Percentiles rank a stretch among this genome's conserved stretches.
phyloP scores from a whole-genome alignment of 1,140 invertebrate genomes.

The Trichogramma pretiosum region DNA sequence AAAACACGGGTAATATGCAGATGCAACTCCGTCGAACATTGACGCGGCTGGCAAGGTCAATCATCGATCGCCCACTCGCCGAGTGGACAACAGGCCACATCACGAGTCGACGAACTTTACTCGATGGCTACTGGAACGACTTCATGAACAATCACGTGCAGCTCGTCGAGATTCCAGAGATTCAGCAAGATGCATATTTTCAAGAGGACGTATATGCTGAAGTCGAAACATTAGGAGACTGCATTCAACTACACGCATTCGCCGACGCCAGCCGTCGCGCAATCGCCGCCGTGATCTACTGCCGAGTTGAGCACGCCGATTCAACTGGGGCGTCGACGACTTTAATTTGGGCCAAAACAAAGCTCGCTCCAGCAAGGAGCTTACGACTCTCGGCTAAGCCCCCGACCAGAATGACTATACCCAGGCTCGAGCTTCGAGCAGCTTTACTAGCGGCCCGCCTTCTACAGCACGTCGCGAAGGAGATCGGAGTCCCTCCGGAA shows the following conservation, averaged over 20 bases:
- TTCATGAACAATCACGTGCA: neutral
- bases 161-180: too few relatives aligned
- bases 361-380: neutral
- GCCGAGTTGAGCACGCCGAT: neutral
- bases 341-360: neutral
- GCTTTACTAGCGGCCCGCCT: neutral
- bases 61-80: too few relatives aligned
- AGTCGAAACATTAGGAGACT: too few relatives aligned
- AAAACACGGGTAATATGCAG: too few relatives aligned
- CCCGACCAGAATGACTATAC: neutral
- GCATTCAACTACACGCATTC: neutral
- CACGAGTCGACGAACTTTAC: neutral
- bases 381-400: neutral
- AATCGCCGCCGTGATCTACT: neutral
- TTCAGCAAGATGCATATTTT: too few relatives aligned
- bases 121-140: neutral
- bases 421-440: neutral
- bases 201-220: too few relatives aligned
- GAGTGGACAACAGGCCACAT: neutral
- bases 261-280: neutral
- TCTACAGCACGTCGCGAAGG: neutral
- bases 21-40: too few relatives aligned
- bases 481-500: neutral
- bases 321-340: neutral
- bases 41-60: too few relatives aligned